Conservation (phyloP, 1,140 invertebrate species). For the Phortica variegata region DNA sequence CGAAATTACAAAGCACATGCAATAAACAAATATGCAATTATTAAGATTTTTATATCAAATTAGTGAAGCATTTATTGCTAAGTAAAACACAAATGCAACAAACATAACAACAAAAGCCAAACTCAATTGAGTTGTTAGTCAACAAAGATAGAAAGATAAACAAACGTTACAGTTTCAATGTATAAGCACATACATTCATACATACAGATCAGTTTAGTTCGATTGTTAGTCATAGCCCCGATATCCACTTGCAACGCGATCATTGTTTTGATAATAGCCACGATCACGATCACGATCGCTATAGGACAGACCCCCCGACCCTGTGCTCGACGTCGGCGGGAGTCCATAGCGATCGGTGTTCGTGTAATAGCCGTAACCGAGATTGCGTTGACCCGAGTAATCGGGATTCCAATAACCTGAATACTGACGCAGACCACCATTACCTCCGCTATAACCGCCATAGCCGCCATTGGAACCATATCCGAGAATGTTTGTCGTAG, state of each 20-base stretch:
- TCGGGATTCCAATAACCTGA: constrained; percentile 54
- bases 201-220: constrained; percentile 5
- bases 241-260: constrained; percentile 7
- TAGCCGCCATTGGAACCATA: constrained; percentile 47
- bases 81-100: constrained; percentile 14
- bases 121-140: neutral
- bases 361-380: constrained; percentile 49
- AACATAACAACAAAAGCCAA: constrained; percentile 20
- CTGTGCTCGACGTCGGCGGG: constrained; percentile 24
- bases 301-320: constrained; percentile 18
- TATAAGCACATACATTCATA: constrained; percentile 8
- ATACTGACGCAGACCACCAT: constrained; percentile 56
- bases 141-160: neutral
- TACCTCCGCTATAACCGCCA: constrained; percentile 56
- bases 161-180: neutral
- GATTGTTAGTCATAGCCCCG: constrained; percentile 50
- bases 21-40: constrained; percentile 9
- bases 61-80: constrained; percentile 24
- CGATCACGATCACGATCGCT: constrained; percentile 19
- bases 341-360: constrained; percentile 48
- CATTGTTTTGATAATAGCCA: constrained; percentile 3
- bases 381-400: constrained; percentile 48
- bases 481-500: constrained; percentile 43
- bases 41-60: constrained; percentile 14
- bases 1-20: neutral